Evolutionary conservation across 2,113 vertebrate genomes (phyloP).

Genomic region (Xiphorhynchus elegans): DNA sequence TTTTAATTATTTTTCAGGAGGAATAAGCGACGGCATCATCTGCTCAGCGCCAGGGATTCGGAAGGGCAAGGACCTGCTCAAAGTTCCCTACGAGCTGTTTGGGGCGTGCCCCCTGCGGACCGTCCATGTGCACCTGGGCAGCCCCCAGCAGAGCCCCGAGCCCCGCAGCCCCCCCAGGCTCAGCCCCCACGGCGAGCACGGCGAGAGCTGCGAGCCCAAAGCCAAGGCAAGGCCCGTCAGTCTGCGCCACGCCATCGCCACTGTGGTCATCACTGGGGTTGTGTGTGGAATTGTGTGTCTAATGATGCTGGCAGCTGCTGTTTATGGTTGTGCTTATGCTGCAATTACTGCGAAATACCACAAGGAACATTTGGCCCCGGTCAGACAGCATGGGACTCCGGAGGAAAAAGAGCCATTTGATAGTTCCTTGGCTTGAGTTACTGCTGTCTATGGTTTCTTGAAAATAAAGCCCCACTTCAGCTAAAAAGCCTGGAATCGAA

Average conservation of each 20-base stretch:
- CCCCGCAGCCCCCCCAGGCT: constrained; percentile 57
- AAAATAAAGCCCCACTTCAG: not conserved
- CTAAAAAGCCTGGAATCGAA: not conserved
- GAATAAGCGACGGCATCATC: constrained; percentile 83
- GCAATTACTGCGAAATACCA: constrained; percentile 89
- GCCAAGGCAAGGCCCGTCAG: constrained; percentile 81
- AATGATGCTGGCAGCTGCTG: constrained; percentile 93
- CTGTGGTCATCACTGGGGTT: constrained; percentile 90
- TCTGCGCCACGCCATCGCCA: constrained; percentile 90
- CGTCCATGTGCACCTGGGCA: constrained; percentile 75
- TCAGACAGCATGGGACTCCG: constrained; percentile 5
- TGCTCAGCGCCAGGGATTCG: constrained; percentile 85
- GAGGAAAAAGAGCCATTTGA: constrained; percentile 81
- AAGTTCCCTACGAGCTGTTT: constrained; percentile 91
- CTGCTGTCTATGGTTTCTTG: not conserved
- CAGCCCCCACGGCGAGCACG: not conserved
- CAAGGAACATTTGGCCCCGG: constrained; percentile 66
- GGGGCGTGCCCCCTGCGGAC: constrained; percentile 81
- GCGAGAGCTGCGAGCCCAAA: constrained; percentile 82
- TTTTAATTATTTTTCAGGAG: constrained; percentile 73
- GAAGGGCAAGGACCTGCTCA: constrained; percentile 86
- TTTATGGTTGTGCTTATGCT: constrained; percentile 94
- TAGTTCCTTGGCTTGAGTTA: constrained; percentile 77
- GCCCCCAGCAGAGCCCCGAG: constrained; percentile 74
- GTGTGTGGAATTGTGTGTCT: constrained; percentile 92